Base-by-base conservation (phyloP, 2,113 vertebrate genomes). In the Saimiri boliviensis region DNA sequence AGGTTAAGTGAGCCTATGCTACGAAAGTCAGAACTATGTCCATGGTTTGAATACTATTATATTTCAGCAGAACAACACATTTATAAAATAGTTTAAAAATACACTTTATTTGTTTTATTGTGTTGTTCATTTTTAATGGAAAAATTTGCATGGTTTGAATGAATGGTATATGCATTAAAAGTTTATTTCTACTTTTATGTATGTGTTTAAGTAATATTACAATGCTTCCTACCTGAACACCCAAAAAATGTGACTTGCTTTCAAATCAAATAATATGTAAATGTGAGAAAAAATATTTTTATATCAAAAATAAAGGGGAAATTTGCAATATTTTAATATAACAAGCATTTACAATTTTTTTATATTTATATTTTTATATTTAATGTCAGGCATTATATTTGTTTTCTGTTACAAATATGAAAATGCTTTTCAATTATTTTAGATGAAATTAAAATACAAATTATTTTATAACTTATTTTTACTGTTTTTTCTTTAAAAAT, bases 11-110 rank as follows among this genome's bases (percentile, higher is more conserved):
- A 70, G 45, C 20, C 7, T 82, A 14, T 2, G 11, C 2, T 35
- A 20, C 10, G 45, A 2, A 1, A 10, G 3, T 45, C 45, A 73
- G 40, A 49, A 40, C 0, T 35, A 2, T 19, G 32, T 20, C 2
- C 1, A 19, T 45, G 20, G 32, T 73, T 60, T 71, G 21, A 70
- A 6, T 52, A 86, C 20, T 45, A 42, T 49, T 84, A 70, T 27
- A 63, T 54, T 71, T 66, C 16, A 84, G 4, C 71, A 89, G 84
- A 89, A 47, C 5, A 52, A 20, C 3, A 45, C 32, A 80, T 42
- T 56, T 66, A 42, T 12, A 80, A 42, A 71, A 54, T 32, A 52
- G 17, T n/a, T 94, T 87, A 5, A 42, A 71, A 52, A 21, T 49
- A 27, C 16, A 52, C 27, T 86, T 56, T 60, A 47, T 47, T 54